These are phyloP conservation scores for Orestias chungarensis DNA, from an alignment of 2,797 vertebrate species.

Conservation along the genomic window DNA sequence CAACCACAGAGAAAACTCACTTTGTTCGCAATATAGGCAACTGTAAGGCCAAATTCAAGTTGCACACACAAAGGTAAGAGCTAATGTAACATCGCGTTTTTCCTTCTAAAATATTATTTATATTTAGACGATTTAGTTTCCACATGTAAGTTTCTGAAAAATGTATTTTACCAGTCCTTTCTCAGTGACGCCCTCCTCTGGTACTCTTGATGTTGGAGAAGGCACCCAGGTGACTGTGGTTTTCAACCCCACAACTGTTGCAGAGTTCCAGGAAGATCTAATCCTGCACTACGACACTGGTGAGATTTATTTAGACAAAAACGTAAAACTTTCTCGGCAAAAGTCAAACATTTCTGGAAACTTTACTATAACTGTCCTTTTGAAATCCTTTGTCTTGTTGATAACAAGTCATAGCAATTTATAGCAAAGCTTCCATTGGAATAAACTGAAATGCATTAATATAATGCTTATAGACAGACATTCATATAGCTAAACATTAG, in stretches of 20 bases:
- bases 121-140: too few species aligned
- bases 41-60: constrained; percentile 78
- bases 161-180: constrained; percentile 83
- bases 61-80: constrained; percentile 81
- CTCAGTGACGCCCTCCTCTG: constrained; percentile 77
- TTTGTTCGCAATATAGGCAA: constrained; percentile 86
- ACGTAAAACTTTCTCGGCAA: background rate
- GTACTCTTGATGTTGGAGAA: constrained; percentile 79
- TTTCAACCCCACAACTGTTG: constrained; percentile 80
- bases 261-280: constrained; percentile 77
- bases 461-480: background rate
- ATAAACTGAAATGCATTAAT: background rate
- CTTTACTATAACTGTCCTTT: background rate
- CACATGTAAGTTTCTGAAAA: constrained; percentile 6
- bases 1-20: constrained; percentile 83
- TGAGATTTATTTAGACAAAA: constrained; percentile 51
- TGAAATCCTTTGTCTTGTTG: background rate
- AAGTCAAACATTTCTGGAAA: background rate
- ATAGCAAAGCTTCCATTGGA: background rate
- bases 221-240: constrained; percentile 82
- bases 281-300: constrained; percentile 84
- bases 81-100: background rate
- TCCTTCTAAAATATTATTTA: background rate
- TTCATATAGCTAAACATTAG: background rate
- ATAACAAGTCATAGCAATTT: background rate